phyloP scores from a whole-genome alignment of 2,888 invertebrate genomes.

The Netelia fuscicornis region DNA sequence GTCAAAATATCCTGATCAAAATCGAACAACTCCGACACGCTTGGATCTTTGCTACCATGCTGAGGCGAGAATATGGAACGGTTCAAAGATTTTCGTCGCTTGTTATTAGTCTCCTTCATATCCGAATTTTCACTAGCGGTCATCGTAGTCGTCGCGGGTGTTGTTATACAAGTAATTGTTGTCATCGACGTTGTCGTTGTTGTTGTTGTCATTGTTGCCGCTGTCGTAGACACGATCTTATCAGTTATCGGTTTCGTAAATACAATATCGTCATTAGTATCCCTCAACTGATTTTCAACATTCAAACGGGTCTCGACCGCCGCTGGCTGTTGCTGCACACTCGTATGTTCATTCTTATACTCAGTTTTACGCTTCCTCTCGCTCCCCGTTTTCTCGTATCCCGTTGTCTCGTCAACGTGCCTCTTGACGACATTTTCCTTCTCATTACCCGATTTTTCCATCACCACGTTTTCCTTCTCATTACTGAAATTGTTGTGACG shows the following conservation, averaged over 20 bases:
- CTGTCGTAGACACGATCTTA: conserved; percentile 56
- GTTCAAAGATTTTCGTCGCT: conserved; percentile 84
- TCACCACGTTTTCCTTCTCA: conserved; percentile 60
- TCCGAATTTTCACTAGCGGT: conserved; percentile 50
- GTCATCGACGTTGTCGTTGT: conserved; percentile 74
- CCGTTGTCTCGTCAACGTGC: conserved; percentile 42
- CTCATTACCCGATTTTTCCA: conserved; percentile 33
- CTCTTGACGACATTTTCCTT: conserved; percentile 42
- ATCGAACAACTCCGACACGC: conserved; percentile 88
- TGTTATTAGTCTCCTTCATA: conserved; percentile 76
- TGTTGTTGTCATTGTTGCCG: background rate
- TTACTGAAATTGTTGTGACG: conserved; percentile 60
- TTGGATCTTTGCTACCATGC: conserved; percentile 86
- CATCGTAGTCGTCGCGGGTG: background rate
- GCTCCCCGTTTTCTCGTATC: conserved; percentile 29
- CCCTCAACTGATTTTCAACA: conserved; percentile 62
- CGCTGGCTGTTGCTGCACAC: conserved; percentile 17
- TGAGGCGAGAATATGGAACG: conserved; percentile 91
- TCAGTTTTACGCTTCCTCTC: conserved; percentile 72
- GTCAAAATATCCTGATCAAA: conserved; percentile 88
- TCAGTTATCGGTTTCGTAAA: conserved; percentile 76
- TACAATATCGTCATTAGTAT: conserved; percentile 69
- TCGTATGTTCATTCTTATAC: conserved; percentile 62
- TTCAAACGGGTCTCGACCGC: background rate
- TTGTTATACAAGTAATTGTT: conserved; percentile 14